phyloP scores from a whole-genome alignment of 2,888 invertebrate genomes.

The Lasioglossum oenotherae region DNA sequence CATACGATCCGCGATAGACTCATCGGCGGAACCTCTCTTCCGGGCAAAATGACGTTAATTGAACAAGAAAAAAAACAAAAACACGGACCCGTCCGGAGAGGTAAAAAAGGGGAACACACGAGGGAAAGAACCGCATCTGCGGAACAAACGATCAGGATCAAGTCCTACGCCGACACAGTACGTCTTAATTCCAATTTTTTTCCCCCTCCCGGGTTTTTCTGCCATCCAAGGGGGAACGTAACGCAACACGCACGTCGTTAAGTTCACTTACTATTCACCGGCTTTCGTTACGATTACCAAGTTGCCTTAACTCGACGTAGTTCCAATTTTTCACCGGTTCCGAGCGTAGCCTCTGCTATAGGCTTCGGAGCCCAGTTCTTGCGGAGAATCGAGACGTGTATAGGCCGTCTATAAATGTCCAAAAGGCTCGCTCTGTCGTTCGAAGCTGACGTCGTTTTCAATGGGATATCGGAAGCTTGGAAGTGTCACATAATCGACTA shows the following conservation, averaged over 20 bases:
- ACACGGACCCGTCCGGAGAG: background rate
- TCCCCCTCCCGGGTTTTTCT: conserved; percentile 49
- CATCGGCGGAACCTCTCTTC: conserved; percentile 13
- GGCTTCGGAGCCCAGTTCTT: background rate
- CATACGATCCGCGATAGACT: conserved; percentile 11
- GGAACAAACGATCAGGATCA: conserved; percentile 23
- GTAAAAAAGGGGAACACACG: conserved; percentile 22
- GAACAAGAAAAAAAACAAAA: conserved; percentile 12
- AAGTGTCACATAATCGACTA: background rate
- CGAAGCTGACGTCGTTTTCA: background rate
- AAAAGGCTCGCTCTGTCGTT: background rate
- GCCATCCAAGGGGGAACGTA: conserved; percentile 37
- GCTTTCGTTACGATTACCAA: background rate
- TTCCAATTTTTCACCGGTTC: background rate
- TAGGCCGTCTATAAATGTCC: background rate
- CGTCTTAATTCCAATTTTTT: conserved; percentile 50
- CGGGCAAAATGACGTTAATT: conserved; percentile 48
- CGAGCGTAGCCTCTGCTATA: background rate
- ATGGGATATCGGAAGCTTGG: background rate
- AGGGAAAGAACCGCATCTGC: conserved; percentile 49
- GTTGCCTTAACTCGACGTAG: background rate
- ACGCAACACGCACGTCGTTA: background rate
- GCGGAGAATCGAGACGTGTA: background rate
- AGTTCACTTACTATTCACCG: conserved; percentile 15
- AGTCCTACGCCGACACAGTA: conserved; percentile 19